A percentile compares a stretch with the other conserved stretches of the same genome.
Evolutionary conservation across 2,888 invertebrate species (phyloP).

Genomic region (Netelia inedita): DNA sequence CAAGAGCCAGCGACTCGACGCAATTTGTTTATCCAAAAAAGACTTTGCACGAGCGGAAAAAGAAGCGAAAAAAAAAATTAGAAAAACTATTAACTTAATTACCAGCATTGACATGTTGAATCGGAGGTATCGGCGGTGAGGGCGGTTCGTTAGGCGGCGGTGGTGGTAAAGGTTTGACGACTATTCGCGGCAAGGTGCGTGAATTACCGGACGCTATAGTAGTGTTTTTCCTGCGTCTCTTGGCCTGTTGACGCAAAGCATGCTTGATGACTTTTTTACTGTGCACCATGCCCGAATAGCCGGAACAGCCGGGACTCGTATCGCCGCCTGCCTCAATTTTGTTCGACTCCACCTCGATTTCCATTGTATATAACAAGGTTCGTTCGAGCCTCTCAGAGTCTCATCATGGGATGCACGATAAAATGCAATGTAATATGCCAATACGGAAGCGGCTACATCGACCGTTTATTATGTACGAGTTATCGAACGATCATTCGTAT

Average conservation of each 20-base stretch:
- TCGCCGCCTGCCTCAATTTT: conserved; percentile 81
- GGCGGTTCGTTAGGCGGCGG: conserved; percentile 87
- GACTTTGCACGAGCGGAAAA: no score
- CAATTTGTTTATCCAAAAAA: no score
- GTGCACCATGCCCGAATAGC: conserved; percentile 84
- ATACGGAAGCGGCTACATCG: conserved; percentile 52
- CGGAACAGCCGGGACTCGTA: conserved; percentile 80
- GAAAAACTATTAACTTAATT: conserved; percentile 51
- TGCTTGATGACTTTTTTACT: conserved; percentile 91
- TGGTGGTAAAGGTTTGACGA: conserved; percentile 92
- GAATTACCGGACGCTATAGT: conserved; percentile 88
- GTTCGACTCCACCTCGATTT: conserved; percentile 79
- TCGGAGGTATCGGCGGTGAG: conserved; percentile 66
- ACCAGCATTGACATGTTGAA: conserved; percentile 80
- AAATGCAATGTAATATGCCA: conserved; percentile 35
- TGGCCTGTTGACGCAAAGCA: conserved; percentile 91
- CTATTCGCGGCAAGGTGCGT: conserved; percentile 91
- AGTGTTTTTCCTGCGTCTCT: conserved; percentile 92
- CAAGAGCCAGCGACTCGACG: no score
- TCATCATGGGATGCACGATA: conserved; percentile 46
- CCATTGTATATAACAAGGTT: conserved; percentile 74
- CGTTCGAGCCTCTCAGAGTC: conserved; percentile 22
- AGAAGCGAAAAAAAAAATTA: no score
- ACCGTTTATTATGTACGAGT: conserved; percentile 15
- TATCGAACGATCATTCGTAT: conserved; percentile 55